Conservation (phyloP, 2,888 invertebrate species). For the Reticulitermes lucifugus region DNA sequence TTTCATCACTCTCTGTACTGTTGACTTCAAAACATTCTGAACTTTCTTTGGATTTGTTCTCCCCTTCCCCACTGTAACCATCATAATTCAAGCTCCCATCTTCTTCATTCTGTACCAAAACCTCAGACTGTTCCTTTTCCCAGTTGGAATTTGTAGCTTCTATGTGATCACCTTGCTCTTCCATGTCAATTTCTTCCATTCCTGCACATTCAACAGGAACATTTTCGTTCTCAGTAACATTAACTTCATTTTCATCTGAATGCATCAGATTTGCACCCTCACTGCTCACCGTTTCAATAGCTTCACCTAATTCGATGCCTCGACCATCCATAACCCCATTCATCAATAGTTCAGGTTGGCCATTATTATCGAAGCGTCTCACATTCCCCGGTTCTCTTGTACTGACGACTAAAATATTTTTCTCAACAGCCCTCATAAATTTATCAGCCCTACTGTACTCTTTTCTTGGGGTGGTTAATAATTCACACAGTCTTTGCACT, state of each 20-base stretch:
- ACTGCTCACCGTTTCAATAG: conserved; percentile 50
- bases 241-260: conserved; percentile 34
- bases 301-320: conserved; percentile 49
- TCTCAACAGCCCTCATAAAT: conserved; percentile 96
- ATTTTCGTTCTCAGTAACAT: conserved; percentile 43
- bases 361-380: conserved; percentile 43
- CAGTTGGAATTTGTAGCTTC: conserved; percentile 22
- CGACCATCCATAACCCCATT: conserved; percentile 51
- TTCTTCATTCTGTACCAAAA: neutral
- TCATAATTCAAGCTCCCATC: neutral
- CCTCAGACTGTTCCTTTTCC: conserved; percentile 34
- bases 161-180: conserved; percentile 35
- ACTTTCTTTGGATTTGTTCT: conserved; percentile 21
- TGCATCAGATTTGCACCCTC: conserved; percentile 52
- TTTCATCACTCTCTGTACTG: neutral
- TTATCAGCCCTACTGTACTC: conserved; percentile 97
- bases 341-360: conserved; percentile 47
- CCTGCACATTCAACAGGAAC: conserved; percentile 41
- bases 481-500: conserved; percentile 94
- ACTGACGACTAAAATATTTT: conserved; percentile 88
- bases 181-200: conserved; percentile 49
- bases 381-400: conserved; percentile 65
- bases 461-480: conserved; percentile 89
- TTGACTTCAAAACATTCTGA: conserved; percentile 25
- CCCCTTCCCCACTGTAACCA: conserved; percentile 7